A percentile compares a stretch with the other conserved stretches of the same genome.
phyloP scores from a whole-genome alignment of 2,888 invertebrate genomes.

The Torymus texanus region DNA sequence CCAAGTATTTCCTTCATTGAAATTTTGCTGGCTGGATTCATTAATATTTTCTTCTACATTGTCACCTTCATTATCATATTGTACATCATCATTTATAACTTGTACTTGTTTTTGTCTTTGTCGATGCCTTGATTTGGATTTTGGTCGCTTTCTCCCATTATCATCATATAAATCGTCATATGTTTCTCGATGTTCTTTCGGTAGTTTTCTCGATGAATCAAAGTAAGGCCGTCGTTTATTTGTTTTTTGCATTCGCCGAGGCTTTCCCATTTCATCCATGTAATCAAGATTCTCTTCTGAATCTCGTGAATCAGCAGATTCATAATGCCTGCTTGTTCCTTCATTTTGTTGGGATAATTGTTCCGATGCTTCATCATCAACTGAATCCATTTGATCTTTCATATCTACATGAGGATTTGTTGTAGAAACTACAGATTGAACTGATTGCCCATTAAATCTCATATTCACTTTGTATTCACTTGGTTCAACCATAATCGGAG shows the following conservation, averaged over 20 bases:
- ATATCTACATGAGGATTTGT: conserved; percentile 2
- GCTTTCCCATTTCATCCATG: conserved; percentile 66
- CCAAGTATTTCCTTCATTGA: conserved; percentile 62
- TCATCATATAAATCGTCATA: conserved; percentile 53
- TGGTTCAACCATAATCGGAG: conserved; percentile 66
- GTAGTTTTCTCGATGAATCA: conserved; percentile 63
- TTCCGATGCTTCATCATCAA: background rate
- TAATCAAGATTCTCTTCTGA: conserved; percentile 68
- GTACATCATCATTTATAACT: conserved; percentile 64
- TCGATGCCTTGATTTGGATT: conserved; percentile 60
- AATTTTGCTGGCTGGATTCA: conserved; percentile 38
- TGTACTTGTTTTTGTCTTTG: conserved; percentile 61
- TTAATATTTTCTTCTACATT: conserved; percentile 54
- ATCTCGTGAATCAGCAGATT: conserved; percentile 64
- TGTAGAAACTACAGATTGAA: conserved; percentile 8
- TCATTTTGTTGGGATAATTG: background rate
- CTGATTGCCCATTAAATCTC: conserved; percentile 59
- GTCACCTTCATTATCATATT: conserved; percentile 48
- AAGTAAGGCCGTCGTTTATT: conserved; percentile 64
- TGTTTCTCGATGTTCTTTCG: conserved; percentile 68
- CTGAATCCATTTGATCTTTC: background rate
- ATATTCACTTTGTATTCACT: conserved; percentile 61
- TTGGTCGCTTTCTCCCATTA: conserved; percentile 58
- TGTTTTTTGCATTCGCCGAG: conserved; percentile 64
- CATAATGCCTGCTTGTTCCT: conserved; percentile 63